Conservation (phyloP, 2,797 vertebrate species). For the Notolepis coatsorum region DNA sequence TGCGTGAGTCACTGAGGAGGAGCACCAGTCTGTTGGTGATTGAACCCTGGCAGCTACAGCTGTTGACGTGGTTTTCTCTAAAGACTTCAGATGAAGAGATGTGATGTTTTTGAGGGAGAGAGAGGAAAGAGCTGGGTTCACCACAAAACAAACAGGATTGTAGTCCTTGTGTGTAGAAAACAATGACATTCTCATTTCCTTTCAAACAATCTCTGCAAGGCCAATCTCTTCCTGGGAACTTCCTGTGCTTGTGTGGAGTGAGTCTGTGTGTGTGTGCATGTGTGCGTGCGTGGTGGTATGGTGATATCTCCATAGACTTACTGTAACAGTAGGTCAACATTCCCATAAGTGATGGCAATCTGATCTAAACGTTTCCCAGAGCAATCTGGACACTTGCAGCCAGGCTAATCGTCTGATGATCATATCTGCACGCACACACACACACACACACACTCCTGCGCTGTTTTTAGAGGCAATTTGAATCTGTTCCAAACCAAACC, state of each 20-base stretch:
- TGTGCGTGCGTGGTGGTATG: neutral
- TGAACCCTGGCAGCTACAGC: neutral
- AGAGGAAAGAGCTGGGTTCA: neutral
- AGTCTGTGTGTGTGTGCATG: neutral
- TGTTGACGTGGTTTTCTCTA: neutral
- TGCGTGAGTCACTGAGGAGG: conserved; percentile 27
- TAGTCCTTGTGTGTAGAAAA: conserved; percentile 15
- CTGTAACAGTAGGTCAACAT: conserved; percentile 49
- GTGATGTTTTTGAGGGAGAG: neutral
- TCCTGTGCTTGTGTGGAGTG: conserved; percentile 8
- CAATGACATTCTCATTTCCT: conserved; percentile 50
- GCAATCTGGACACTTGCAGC: conserved; percentile 43
- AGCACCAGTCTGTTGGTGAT: neutral
- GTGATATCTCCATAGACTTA: conserved; percentile 37
- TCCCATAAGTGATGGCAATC: conserved; percentile 67
- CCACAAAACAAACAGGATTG: neutral
- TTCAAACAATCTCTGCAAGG: conserved; percentile 9
- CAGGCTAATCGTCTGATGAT: conserved; percentile 34
- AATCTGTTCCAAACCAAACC: conserved; percentile 42
- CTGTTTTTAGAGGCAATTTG: conserved; percentile 36
- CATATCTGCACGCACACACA: conserved; percentile 14
- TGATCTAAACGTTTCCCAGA: conserved; percentile 66
- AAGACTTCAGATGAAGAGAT: neutral
- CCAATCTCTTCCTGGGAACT: conserved; percentile 23
- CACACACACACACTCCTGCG: neutral